Evolutionary conservation across 2,888 invertebrate species (phyloP), one percentile per base, ranked within the genome.

Genomic region (Panorpa germanica): DNA sequence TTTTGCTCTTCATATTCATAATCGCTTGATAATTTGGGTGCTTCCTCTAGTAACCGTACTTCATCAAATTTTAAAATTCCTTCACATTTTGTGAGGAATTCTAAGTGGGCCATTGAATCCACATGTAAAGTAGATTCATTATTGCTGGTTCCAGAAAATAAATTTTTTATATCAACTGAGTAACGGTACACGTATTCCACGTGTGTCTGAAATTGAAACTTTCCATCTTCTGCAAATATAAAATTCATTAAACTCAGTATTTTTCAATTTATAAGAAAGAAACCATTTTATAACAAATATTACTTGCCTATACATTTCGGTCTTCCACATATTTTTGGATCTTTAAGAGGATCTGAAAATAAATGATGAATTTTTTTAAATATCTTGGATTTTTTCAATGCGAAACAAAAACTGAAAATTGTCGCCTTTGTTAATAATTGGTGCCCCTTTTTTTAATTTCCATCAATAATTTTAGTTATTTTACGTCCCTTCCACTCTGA

Each of bases 71-170:
- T 63, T 33, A 82, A 49, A 9, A 68, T 50, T 5, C 78, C 82
- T 46, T 82, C 80, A 44, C 81, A 82, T 6, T 66, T 60, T 30
- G 68, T 67, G 11, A 68, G 59, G 43, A 81, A 81, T 37, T 68
- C 64, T 27, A 82, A 43, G 25, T 58, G 58, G 5, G 58, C 43
- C 33, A 56, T 50, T 25, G 72, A 63, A 38, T 62, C 64, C 9
- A 80, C 51, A 43, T 65, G 61, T 20, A 82, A 49, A 12, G 65
- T 69, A 0, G 81, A 80, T 25, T 69, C 67, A 40, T 77, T 77
- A 41, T 66, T 67, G 39, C 72, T 75, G 3, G 71, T 70, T 1
- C 74, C 74, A 33, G 61, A 58, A 41, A 76, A 77, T 43, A 72
- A 65, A 0, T 75, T 70, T 35, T 64, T 68, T n/a, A 78, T 62